These are phyloP conservation scores for Podarcis cretensis DNA, from an alignment of 2,113 vertebrate genomes.

Conservation along the genomic window DNA sequence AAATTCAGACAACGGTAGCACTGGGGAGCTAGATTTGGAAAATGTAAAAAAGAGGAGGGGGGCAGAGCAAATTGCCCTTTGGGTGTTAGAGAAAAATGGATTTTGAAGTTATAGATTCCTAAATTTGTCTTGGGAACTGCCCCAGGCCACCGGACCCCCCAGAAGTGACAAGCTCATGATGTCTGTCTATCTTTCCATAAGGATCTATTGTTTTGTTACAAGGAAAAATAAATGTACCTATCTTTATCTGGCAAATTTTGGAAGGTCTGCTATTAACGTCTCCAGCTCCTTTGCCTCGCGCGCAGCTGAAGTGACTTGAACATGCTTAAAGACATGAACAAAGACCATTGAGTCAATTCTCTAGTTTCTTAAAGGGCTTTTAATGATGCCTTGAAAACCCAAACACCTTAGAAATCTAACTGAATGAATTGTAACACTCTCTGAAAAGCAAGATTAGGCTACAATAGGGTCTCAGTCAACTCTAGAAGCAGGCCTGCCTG, in stretches of 20 bases:
- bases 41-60: background rate
- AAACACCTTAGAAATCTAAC: conserved; percentile 88
- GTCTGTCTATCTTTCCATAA: background rate
- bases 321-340: conserved; percentile 65
- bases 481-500: conserved; percentile 76
- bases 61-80: background rate
- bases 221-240: background rate
- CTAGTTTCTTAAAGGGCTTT: conserved; percentile 81
- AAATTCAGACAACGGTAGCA: background rate
- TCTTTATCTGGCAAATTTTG: background rate
- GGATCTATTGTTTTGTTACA: background rate
- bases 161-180: background rate
- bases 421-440: conserved; percentile 90
- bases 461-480: conserved; percentile 85
- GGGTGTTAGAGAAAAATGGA: background rate
- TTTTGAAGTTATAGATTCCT: background rate
- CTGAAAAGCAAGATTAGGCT: conserved; percentile 93
- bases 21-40: background rate
- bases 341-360: conserved; percentile 83
- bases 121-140: background rate
- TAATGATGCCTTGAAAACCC: conserved; percentile 82
- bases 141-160: background rate
- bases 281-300: conserved; percentile 9
- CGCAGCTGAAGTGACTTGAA: conserved; percentile 36
- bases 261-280: background rate